phyloP scores from a whole-genome alignment of 2,888 invertebrate species.

The Neuroscelio doddi region DNA sequence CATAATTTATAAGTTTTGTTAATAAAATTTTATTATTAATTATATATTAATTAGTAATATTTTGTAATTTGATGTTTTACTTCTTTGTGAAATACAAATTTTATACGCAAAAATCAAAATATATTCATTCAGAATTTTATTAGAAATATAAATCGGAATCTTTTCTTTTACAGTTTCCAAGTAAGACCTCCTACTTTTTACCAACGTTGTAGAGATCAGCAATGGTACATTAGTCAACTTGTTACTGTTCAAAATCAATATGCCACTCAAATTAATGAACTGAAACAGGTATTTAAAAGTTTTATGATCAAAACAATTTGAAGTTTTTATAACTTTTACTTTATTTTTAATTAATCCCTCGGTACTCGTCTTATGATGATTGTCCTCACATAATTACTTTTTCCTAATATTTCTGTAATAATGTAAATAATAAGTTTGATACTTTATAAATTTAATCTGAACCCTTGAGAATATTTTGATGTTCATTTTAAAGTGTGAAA shows the following conservation, averaged over 20 bases:
- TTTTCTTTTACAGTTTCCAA: slow-evolving; percentile 78
- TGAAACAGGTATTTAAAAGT: slow-evolving; percentile 79
- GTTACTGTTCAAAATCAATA: slow-evolving; percentile 87
- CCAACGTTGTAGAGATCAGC: slow-evolving; percentile 93
- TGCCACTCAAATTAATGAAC: slow-evolving; percentile 85
- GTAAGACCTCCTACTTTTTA: slow-evolving; percentile 95
- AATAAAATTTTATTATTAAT: no score
- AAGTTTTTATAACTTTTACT: slow-evolving; percentile 1
- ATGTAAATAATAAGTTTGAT: no score
- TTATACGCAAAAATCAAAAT: background rate
- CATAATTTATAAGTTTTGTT: no score
- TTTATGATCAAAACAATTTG: slow-evolving; percentile 4
- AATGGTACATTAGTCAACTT: slow-evolving; percentile 92
- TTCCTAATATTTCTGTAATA: no score
- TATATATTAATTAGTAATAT: no score
- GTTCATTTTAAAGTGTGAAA: no score
- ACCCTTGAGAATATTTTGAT: no score
- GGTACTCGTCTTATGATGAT: no score
- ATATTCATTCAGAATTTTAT: background rate
- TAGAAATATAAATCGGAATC: no score
- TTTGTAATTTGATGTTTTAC: slow-evolving; percentile 11
- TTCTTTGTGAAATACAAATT: background rate
- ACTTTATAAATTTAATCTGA: no score
- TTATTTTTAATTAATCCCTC: no score
- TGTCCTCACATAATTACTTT: no score